These are phyloP conservation scores for Arizona elegans DNA, from an alignment of 2,113 vertebrate genomes.

Conservation along the genomic window DNA sequence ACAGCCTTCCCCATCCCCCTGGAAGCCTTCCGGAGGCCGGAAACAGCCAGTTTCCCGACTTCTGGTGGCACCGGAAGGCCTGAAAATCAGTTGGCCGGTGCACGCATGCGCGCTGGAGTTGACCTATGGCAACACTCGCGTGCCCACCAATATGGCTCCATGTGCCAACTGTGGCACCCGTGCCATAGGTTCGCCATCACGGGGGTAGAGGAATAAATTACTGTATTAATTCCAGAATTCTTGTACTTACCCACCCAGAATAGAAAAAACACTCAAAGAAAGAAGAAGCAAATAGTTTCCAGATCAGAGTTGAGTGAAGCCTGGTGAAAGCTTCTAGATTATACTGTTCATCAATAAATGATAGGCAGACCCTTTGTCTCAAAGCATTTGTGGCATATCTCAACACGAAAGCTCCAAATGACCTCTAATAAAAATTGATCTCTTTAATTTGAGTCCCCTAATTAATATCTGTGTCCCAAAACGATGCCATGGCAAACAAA, in stretches of 20 bases:
- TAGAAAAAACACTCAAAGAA: neutral
- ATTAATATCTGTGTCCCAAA: neutral
- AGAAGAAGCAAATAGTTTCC: neutral
- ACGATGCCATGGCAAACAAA: neutral
- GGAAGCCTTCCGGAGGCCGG: too few relatives aligned
- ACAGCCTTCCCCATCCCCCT: too few relatives aligned
- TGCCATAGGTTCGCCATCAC: too few relatives aligned
- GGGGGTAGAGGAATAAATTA: neutral
- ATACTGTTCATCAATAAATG: neutral
- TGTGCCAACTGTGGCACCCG: too few relatives aligned
- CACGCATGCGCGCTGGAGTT: too few relatives aligned
- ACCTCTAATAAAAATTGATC: neutral
- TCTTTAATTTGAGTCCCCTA: neutral
- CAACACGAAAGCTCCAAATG: neutral
- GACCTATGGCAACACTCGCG: too few relatives aligned
- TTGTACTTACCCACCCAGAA: neutral
- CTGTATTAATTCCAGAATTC: neutral
- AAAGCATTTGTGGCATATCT: constrained; percentile 7
- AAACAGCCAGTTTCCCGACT: too few relatives aligned
- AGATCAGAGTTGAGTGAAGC: neutral
- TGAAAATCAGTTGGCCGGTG: too few relatives aligned
- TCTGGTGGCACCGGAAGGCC: too few relatives aligned
- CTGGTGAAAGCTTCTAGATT: neutral
- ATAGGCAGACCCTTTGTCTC: neutral
- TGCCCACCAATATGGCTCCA: too few relatives aligned